Evolutionary conservation across 2,888 invertebrate species (phyloP).

Genomic region (Hylaea fasciaria): DNA sequence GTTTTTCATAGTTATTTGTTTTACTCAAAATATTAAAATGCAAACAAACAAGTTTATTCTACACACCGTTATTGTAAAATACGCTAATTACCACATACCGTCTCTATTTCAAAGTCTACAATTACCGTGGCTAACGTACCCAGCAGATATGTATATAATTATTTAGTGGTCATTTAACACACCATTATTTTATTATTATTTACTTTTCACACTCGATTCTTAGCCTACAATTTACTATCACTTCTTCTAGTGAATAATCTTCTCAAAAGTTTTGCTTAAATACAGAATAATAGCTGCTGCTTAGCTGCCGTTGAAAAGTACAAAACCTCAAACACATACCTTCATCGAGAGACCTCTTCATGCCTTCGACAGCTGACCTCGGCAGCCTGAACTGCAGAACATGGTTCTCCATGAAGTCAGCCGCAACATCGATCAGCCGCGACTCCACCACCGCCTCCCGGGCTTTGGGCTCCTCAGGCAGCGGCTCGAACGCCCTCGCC

Average conservation of each 20-base stretch:
- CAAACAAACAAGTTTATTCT: neutral
- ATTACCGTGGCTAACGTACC: conserved; percentile 7
- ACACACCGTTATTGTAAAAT: neutral
- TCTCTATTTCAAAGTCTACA: conserved; percentile 3
- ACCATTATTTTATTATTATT: conserved; percentile 15
- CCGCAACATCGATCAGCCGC: conserved; percentile 89
- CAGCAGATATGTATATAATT: conserved; percentile 19
- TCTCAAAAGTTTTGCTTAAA: no score
- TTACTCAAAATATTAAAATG: no score
- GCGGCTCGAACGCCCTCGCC: conserved; percentile 85
- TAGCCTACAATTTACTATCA: conserved; percentile 3
- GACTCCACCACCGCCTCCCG: conserved; percentile 90
- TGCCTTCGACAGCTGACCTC: conserved; percentile 88
- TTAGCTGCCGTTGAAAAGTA: no score
- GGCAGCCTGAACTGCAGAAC: conserved; percentile 93
- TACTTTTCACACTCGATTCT: conserved; percentile 28
- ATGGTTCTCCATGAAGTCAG: conserved; percentile 91
- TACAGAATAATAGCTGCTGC: no score
- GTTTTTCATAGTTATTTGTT: no score
- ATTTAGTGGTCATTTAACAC: conserved; percentile 38
- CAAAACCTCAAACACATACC: conserved; percentile 79
- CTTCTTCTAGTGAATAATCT: no score
- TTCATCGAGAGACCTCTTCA: conserved; percentile 92
- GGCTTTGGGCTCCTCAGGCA: conserved; percentile 89
- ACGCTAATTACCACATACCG: conserved; percentile 22